These are phyloP conservation scores for Atherinosoma microstoma DNA, from an alignment of 2,797 vertebrate species.

Conservation along the genomic window DNA sequence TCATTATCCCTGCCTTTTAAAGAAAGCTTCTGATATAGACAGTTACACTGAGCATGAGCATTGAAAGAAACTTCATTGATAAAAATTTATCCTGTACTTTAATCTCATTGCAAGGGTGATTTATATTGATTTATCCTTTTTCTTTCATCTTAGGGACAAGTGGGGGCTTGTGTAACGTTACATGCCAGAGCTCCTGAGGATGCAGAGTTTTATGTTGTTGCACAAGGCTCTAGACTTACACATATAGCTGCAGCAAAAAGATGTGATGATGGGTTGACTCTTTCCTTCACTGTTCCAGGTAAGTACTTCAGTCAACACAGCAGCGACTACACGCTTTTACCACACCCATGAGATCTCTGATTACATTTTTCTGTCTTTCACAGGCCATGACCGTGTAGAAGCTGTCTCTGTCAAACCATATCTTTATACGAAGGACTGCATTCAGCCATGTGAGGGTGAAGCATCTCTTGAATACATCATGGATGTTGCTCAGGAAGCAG, in stretches of 20 bases:
- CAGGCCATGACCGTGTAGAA: conserved; percentile 79
- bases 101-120: background rate
- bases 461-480: conserved; percentile 78
- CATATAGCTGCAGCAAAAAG: conserved; percentile 74
- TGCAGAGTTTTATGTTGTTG: conserved; percentile 71
- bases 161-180: conserved; percentile 59
- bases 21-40: background rate
- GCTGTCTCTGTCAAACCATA: conserved; percentile 68
- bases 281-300: conserved; percentile 80
- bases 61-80: background rate
- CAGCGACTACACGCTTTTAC: background rate
- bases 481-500: conserved; percentile 84
- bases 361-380: background rate
- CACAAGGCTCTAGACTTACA: conserved; percentile 72
- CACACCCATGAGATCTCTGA: background rate
- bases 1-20: background rate
- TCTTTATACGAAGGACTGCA: conserved; percentile 34
- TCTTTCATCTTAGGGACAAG: conserved; percentile 72
- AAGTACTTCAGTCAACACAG: conserved; percentile 11
- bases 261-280: conserved; percentile 47
- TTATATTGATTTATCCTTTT: conserved; percentile 8
- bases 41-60: background rate
- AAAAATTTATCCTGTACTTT: background rate
- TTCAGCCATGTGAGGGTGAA: conserved; percentile 41
- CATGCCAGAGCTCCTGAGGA: conserved; percentile 50